These are phyloP conservation scores for Rhyacichthys aspro DNA, from an alignment of 2,797 vertebrate species.

Conservation along the genomic window DNA sequence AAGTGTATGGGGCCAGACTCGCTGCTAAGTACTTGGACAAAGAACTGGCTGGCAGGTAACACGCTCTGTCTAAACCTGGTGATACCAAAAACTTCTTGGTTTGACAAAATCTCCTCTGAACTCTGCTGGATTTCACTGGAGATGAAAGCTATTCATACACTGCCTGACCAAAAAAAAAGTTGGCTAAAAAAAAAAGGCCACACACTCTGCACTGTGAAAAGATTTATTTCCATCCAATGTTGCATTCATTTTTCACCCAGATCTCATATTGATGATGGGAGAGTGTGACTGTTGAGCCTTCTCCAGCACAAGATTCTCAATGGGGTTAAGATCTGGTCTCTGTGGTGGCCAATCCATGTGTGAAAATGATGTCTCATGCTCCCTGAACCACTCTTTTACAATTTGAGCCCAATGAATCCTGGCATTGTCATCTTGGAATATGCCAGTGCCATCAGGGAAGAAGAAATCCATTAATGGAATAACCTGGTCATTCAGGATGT, in stretches of 20 bases:
- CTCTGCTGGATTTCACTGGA: too few relatives aligned
- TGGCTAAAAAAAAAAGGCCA: too few relatives aligned
- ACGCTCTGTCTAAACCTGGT: too few relatives aligned
- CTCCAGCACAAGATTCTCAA: slow-evolving; percentile 20
- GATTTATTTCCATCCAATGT: background rate
- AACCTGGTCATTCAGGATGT: too few relatives aligned
- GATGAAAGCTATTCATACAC: too few relatives aligned
- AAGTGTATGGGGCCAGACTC: slow-evolving; percentile 95
- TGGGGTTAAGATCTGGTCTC: background rate
- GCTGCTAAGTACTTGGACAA: slow-evolving; percentile 98
- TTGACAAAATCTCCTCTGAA: too few relatives aligned
- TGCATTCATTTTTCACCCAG: background rate
- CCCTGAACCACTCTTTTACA: slow-evolving; percentile 1
- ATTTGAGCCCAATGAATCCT: too few relatives aligned
- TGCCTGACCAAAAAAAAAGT: too few relatives aligned
- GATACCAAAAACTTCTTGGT: too few relatives aligned
- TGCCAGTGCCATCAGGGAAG: too few relatives aligned
- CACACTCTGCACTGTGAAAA: background rate
- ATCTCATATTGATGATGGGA: background rate
- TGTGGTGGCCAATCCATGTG: background rate
- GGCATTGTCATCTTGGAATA: too few relatives aligned
- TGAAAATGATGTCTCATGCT: background rate
- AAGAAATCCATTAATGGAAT: too few relatives aligned
- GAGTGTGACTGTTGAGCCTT: background rate
- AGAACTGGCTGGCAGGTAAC: slow-evolving; percentile 94